These are phyloP conservation scores for Colius striatus DNA, from an alignment of 2,113 vertebrate species.

Conservation along the genomic window DNA sequence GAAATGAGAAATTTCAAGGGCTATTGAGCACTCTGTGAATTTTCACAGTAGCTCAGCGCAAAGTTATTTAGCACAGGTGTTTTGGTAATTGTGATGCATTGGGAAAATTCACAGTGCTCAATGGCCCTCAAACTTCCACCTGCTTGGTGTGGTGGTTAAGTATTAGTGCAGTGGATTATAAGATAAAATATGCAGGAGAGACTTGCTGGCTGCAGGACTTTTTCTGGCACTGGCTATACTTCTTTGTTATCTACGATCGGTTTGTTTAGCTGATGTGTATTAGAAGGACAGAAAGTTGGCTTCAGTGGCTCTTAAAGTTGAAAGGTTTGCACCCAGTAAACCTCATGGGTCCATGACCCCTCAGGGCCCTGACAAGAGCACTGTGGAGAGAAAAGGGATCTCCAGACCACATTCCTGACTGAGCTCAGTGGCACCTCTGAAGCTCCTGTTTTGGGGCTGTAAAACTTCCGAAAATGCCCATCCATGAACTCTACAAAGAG, in stretches of 20 bases:
- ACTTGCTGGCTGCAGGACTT: conserved; percentile 23
- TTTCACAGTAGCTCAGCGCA: conserved; percentile 51
- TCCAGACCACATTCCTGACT: background rate
- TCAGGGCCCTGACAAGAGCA: accelerated
- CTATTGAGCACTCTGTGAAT: conserved; percentile 63
- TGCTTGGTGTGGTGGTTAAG: conserved; percentile 57
- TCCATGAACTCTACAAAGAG: background rate
- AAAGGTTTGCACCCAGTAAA: background rate
- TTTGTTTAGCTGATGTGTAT: background rate
- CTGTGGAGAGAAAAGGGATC: accelerated
- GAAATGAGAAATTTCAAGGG: conserved; percentile 70
- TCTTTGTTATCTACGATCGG: background rate
- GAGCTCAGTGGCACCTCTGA: background rate
- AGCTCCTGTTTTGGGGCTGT: background rate
- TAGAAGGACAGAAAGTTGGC: conserved; percentile 4
- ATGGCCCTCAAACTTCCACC: conserved; percentile 68
- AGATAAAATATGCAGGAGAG: conserved; percentile 31
- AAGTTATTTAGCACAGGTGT: conserved; percentile 69
- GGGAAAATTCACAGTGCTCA: conserved; percentile 53
- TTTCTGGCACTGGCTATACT: conserved; percentile 30
- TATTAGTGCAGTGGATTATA: conserved; percentile 29
- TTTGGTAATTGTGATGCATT: conserved; percentile 62
- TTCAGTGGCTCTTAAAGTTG: background rate
- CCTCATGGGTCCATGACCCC: background rate
- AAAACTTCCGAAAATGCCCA: background rate